These are phyloP conservation scores for Macroteleia sp. DNA, from an alignment of 2,888 invertebrate genomes.

Conservation along the genomic window DNA sequence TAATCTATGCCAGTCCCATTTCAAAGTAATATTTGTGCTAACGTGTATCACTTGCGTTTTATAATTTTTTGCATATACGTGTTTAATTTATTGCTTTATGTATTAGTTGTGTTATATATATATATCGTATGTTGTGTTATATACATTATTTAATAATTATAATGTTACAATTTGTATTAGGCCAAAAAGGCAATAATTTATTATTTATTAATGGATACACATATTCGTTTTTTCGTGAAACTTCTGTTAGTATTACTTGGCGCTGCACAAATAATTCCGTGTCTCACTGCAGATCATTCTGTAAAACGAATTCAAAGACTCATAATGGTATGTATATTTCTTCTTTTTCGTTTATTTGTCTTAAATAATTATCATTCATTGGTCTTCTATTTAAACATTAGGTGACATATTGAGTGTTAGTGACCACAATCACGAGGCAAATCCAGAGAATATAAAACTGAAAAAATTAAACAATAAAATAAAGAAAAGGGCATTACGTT, in stretches of 20 bases:
- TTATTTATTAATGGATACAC: neutral
- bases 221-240: neutral
- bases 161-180: constrained; percentile 3
- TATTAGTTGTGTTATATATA: no score
- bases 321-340: neutral
- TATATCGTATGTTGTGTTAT: no score
- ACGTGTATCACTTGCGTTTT: no score
- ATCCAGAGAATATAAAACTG: neutral
- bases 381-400: no score
- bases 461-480: neutral
- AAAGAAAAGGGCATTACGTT: constrained; percentile 3
- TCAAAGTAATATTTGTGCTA: no score
- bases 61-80: no score
- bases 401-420: neutral
- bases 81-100: no score
- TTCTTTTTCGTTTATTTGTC: neutral
- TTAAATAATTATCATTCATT: no score
- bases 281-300: neutral
- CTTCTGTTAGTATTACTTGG: neutral
- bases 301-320: neutral
- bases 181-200: constrained; percentile 3
- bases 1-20: no score
- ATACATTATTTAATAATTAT: no score
- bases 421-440: constrained; percentile 1
- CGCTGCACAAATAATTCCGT: neutral